These are phyloP conservation scores for Ctenicera cuprea DNA, from an alignment of 2,888 invertebrate species.

Conservation along the genomic window DNA sequence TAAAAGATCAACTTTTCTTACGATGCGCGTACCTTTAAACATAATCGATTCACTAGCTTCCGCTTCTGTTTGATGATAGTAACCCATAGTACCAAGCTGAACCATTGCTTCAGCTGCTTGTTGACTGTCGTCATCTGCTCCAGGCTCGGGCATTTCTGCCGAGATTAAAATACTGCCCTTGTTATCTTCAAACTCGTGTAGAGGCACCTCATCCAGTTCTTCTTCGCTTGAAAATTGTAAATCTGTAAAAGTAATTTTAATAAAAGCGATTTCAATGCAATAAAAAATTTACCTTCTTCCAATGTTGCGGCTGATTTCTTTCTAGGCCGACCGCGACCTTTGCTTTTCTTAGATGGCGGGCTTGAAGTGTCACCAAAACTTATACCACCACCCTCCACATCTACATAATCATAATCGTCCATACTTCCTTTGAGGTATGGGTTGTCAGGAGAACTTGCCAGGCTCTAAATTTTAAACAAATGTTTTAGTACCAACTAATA, in stretches of 20 bases:
- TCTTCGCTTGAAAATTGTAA: constrained; percentile 84
- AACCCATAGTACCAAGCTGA: constrained; percentile 81
- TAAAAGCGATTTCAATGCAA: too few relatives aligned
- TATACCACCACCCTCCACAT: constrained; percentile 77
- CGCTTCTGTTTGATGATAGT: constrained; percentile 73
- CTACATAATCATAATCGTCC: constrained; percentile 77
- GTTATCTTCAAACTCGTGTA: constrained; percentile 74
- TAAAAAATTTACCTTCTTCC: constrained; percentile 71
- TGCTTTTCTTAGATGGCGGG: constrained; percentile 66
- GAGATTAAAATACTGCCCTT: constrained; percentile 70
- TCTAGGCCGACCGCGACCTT: constrained; percentile 69
- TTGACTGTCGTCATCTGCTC: constrained; percentile 71
- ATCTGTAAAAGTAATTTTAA: constrained; percentile 70
- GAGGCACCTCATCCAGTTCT: constrained; percentile 79
- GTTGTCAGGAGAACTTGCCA: constrained; percentile 78
- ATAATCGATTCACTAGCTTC: constrained; percentile 64
- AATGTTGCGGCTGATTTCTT: constrained; percentile 71
- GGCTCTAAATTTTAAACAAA: constrained; percentile 73
- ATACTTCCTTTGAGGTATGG: constrained; percentile 62
- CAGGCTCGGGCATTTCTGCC: constrained; percentile 68
- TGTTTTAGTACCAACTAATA: too few relatives aligned
- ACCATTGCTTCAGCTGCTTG: constrained; percentile 88
- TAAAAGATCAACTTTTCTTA: constrained; percentile 2
- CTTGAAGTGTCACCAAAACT: constrained; percentile 67
- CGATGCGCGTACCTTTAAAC: constrained; percentile 63